A percentile compares a stretch with the other conserved stretches of the same genome.
These are phyloP conservation scores for Mastigias papua DNA, from an alignment of 30 jellyfish, hydroid and myxozoan genomes.

Conservation along the genomic window DNA sequence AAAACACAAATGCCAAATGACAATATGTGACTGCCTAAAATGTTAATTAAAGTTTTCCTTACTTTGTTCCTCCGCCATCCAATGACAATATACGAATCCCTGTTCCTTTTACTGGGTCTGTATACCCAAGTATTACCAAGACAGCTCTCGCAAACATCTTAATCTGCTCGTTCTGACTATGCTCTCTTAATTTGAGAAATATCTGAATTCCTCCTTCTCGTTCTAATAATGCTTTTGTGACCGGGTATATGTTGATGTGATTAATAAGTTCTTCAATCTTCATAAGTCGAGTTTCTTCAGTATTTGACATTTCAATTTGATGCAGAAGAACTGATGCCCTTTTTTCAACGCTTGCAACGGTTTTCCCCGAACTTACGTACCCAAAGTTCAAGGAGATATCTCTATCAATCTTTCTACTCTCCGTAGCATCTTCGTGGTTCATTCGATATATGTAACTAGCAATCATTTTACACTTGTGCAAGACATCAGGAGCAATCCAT, in stretches of 20 bases:
- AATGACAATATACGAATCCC: constrained; percentile 77
- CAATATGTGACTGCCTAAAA: too few relatives aligned
- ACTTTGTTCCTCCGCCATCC: constrained; percentile 95
- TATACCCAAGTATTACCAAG: constrained; percentile 69
- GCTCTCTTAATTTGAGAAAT: constrained; percentile 45
- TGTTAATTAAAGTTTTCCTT: too few relatives aligned
- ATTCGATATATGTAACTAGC: not conserved
- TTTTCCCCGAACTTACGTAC: constrained; percentile 44
- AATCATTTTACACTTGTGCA: constrained; percentile 14
- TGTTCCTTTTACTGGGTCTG: constrained; percentile 78
- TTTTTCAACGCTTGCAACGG: constrained; percentile 82
- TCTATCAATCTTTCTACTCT: not conserved
- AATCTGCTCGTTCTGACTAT: constrained; percentile 39
- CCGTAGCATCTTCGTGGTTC: not conserved
- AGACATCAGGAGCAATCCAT: constrained; percentile 20
- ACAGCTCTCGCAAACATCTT: constrained; percentile 55
- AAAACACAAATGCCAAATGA: too few relatives aligned
- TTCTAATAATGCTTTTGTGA: constrained; percentile 53
- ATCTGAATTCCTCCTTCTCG: constrained; percentile 69
- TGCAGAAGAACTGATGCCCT: constrained; percentile 58
- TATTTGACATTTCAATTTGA: constrained; percentile 17
- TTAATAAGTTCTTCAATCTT: constrained; percentile 36
- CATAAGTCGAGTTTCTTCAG: constrained; percentile 26
- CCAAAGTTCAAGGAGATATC: not conserved
- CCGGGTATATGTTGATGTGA: constrained; percentile 73